Percentiles rank a stretch among this genome's conserved stretches.
These are phyloP conservation scores for Paraplagusia blochii DNA, from an alignment of 2,113 vertebrate species.

Conservation along the genomic window DNA sequence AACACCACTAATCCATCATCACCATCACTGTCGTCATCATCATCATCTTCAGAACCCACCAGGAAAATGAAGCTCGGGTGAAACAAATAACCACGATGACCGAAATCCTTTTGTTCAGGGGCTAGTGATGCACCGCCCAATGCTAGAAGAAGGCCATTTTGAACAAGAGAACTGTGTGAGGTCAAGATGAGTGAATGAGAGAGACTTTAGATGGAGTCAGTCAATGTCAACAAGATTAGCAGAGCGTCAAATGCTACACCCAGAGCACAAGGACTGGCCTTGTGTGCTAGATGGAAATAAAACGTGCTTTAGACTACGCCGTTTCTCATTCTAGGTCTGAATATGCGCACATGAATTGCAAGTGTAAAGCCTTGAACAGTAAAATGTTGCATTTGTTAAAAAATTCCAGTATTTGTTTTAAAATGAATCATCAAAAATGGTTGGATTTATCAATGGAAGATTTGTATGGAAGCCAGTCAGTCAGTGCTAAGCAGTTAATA, in stretches of 20 bases:
- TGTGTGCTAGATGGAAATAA: constrained; percentile 30
- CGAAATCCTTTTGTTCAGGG: constrained; percentile 1
- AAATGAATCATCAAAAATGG: no score
- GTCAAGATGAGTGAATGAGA: constrained; percentile 15
- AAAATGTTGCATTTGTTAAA: background rate
- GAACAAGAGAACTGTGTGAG: constrained; percentile 3
- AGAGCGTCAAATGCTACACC: constrained; percentile 11
- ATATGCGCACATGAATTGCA: background rate
- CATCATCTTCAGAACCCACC: constrained; percentile 5
- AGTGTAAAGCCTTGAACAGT: background rate
- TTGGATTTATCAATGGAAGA: no score
- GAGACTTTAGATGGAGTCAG: constrained; percentile 13
- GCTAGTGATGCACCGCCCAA: background rate
- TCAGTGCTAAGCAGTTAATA: no score
- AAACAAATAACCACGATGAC: constrained; percentile 10
- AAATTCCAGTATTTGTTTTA: no score
- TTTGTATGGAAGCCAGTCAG: no score
- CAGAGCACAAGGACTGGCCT: constrained; percentile 21
- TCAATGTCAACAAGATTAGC: constrained; percentile 33
- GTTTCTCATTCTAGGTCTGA: background rate
- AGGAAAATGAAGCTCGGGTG: constrained; percentile 26
- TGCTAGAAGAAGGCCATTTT: background rate
- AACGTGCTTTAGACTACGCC: constrained; percentile 20
- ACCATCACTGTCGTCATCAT: constrained; percentile 27
- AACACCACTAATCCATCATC: constrained; percentile 45